phyloP scores from a whole-genome alignment of 2,888 invertebrate species.

The Phorcus lineatus region DNA sequence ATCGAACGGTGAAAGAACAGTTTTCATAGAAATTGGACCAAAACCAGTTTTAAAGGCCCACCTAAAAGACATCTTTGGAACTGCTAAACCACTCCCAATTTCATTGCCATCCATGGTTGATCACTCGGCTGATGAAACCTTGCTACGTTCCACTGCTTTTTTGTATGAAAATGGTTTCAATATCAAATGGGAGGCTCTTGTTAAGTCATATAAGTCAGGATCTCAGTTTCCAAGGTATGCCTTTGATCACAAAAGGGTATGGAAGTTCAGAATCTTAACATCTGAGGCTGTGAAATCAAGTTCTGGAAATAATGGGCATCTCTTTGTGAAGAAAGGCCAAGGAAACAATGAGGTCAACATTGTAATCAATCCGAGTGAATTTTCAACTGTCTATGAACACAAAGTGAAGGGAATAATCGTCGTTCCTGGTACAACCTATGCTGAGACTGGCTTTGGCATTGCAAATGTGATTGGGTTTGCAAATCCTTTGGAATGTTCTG shows the following conservation, averaged over 20 bases:
- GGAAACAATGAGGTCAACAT: background rate
- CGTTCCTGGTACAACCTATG: constrained; percentile 53
- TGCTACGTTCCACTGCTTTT: background rate
- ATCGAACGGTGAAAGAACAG: constrained; percentile 30
- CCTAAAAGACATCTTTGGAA: constrained; percentile 40
- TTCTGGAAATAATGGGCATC: background rate
- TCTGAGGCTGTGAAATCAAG: background rate
- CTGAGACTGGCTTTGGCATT: constrained; percentile 53
- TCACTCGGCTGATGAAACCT: background rate
- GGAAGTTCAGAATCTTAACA: background rate
- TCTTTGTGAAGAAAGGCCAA: background rate
- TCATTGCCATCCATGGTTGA: background rate
- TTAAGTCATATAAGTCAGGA: background rate
- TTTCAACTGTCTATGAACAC: constrained; percentile 49
- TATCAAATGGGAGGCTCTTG: background rate
- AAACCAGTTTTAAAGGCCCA: constrained; percentile 53
- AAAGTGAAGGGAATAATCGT: constrained; percentile 45
- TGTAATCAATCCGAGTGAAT: constrained; percentile 23
- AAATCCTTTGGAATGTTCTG: background rate
- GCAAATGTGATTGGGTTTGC: background rate
- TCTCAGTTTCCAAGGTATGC: background rate
- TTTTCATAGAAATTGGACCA: constrained; percentile 64
- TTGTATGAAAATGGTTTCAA: background rate
- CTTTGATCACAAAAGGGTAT: background rate
- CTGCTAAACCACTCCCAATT: background rate